phyloP scores from a whole-genome alignment of 1,140 invertebrate species.

The Apis mellifera region DNA sequence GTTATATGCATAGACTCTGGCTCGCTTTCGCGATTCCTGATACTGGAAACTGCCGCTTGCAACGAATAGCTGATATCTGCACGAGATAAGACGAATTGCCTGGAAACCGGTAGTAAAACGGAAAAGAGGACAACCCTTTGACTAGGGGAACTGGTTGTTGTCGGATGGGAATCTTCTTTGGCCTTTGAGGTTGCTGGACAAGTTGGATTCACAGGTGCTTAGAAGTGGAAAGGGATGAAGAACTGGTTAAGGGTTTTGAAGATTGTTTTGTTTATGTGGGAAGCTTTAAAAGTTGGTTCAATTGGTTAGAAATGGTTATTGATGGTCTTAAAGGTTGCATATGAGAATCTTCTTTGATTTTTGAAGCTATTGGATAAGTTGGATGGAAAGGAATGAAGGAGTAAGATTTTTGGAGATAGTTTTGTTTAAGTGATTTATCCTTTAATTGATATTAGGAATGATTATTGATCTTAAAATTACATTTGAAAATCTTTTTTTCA shows the following conservation, averaged over 20 bases:
- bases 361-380: no score
- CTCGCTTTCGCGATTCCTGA: constrained; percentile 19
- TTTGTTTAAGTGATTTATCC: no score
- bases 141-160: background rate
- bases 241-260: background rate
- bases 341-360: no score
- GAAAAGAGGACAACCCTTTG: constrained; percentile 14
- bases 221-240: background rate
- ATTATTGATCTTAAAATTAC: no score
- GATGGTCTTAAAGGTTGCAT: no score
- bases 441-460: no score
- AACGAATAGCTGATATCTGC: background rate
- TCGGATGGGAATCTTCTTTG: no score
- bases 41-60: constrained; percentile 22
- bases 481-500: no score
- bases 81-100: constrained; percentile 30
- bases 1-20: constrained; percentile 40
- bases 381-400: no score
- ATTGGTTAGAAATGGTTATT: no score
- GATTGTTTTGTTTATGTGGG: background rate
- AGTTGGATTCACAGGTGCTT: background rate
- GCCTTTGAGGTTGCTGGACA: background rate
- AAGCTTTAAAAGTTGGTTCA: no score
- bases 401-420: no score
- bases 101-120: background rate